Evolutionary conservation across 2,888 invertebrate species (phyloP).

Genomic region (Bellardia bayeri): DNA sequence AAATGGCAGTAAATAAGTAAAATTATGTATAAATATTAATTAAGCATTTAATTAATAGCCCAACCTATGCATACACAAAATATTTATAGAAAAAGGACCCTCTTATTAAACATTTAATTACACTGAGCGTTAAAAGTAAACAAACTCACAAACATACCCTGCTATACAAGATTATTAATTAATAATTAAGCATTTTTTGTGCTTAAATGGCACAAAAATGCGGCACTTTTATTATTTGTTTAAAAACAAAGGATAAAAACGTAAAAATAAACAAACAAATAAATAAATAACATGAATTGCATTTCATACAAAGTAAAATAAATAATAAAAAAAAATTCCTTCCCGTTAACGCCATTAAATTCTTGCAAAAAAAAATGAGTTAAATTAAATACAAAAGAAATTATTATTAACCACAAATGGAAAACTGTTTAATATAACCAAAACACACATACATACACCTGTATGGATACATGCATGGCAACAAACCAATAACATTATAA

Average conservation of each 20-base stretch:
- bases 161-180: conserved; percentile 52
- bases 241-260: conserved; percentile 56
- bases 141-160: neutral
- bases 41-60: conserved; percentile 29
- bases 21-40: conserved; percentile 40
- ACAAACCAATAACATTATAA: conserved; percentile 48
- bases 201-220: conserved; percentile 71
- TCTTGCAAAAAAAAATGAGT: conserved; percentile 29
- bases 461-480: neutral
- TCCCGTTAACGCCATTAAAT: neutral
- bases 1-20: conserved; percentile 42
- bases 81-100: conserved; percentile 3
- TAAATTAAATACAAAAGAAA: conserved; percentile 58
- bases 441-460: conserved; percentile 8
- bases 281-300: conserved; percentile 56
- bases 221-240: conserved; percentile 58
- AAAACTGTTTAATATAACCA: conserved; percentile 66
- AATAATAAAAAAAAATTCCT: conserved; percentile 28
- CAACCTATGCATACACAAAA: neutral
- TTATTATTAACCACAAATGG: conserved; percentile 64
- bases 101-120: conserved; percentile 24
- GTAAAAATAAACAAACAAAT: neutral
- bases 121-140: conserved; percentile 7
- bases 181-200: conserved; percentile 72
- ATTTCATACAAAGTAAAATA: conserved; percentile 41